Evolutionary conservation across 2,113 vertebrate genomes (phyloP), one percentile per base, ranked within the genome.

Genomic region (Ceuthmochares aereus): DNA sequence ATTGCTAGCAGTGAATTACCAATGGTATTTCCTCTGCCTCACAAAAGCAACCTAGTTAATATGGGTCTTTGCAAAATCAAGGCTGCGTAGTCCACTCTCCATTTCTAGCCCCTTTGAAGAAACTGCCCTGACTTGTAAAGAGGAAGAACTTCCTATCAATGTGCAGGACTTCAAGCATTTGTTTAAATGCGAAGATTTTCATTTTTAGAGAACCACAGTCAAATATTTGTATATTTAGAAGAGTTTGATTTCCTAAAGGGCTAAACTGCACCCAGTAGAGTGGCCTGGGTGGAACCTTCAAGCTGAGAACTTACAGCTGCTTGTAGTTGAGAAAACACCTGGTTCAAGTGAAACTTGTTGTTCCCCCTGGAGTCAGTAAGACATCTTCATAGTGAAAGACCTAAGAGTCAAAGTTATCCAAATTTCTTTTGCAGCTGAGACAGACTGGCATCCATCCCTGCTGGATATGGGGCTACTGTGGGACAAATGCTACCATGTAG

Each of bases 141-240:
- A 73, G 43, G 66, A 87, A 83, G 92, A 90, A 63, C 52, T 83
- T 80, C 70, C 68, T 29, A 66, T 43, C 0, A 4, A 49, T 0
- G 1, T 43, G 40, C 56, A 87, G 58, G 36, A 76, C 79, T 93
- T 47, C 52, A 18, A 83, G 29, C 26, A 85, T 95, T 96, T 91
- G 87, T 85, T 96, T 95, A 96, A 96, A 96, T 93, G 91, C 81
- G 91, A 89, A 96, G 45, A 69, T 55, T 87, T 90, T 83, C 27
- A 83, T 87, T 92, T 94, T 90, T 90, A 93, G 87, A 96, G 67
- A 94, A 68, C 84, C 47, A 54, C 36, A 84, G 78, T 76, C 78
- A 97, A 88, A 90, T 87, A 74, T 27, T 47, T 81, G 37, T 88
- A 81, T 92, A 74, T 86, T 94, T 88, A 74, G 60, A 87, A 69